phyloP scores from a whole-genome alignment of 2,888 invertebrate genomes.

The Timema cristinae region DNA sequence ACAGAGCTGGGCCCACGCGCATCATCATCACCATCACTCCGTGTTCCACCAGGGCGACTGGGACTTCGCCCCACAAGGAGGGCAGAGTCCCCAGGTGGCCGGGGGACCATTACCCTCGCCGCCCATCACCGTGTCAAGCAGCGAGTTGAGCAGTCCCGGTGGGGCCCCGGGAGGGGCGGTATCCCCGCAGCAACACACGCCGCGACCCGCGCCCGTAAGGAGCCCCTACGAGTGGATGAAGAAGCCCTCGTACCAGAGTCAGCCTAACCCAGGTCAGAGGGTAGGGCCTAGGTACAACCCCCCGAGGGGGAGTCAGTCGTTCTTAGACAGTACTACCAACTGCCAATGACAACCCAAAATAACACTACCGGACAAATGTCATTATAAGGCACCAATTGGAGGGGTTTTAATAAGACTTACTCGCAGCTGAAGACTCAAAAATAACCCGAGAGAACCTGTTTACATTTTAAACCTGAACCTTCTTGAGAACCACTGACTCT shows the following conservation, averaged over 20 bases:
- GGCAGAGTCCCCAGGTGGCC: slow-evolving; percentile 46
- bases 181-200: slow-evolving; percentile 42
- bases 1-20: slow-evolving; percentile 25
- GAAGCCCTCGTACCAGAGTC: slow-evolving; percentile 78
- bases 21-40: slow-evolving; percentile 29
- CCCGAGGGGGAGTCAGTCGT: too few species aligned
- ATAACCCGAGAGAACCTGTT: too few species aligned
- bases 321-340: too few species aligned
- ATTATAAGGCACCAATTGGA: too few species aligned
- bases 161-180: slow-evolving; percentile 40
- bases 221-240: slow-evolving; percentile 93
- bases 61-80: slow-evolving; percentile 43
- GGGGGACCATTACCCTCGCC: slow-evolving; percentile 50
- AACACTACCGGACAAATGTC: too few species aligned
- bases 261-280: slow-evolving; percentile 75
- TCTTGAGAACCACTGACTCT: too few species aligned
- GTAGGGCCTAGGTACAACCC: too few species aligned
- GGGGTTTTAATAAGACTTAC: too few species aligned
- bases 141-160: slow-evolving; percentile 59
- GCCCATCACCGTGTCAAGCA: slow-evolving; percentile 55
- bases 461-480: too few species aligned
- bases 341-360: too few species aligned
- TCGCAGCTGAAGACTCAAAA: too few species aligned
- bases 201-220: slow-evolving; percentile 65
- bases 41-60: slow-evolving; percentile 27